A percentile compares a stretch with the other conserved stretches of the same genome.
phyloP scores from a whole-genome alignment of 2,797 vertebrate species.

The Austrolebias charrua region DNA sequence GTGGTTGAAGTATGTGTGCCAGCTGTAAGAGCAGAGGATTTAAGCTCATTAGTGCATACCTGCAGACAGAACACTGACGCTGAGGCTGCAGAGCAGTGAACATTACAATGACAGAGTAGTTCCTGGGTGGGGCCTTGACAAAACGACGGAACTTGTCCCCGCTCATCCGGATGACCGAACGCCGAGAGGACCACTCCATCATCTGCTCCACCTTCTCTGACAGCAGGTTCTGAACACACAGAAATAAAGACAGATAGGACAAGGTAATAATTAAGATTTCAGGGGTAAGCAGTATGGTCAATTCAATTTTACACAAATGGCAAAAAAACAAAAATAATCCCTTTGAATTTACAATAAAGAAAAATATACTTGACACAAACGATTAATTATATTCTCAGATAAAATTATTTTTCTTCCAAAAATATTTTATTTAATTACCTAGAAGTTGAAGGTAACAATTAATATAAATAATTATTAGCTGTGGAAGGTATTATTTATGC shows the following conservation, averaged over 20 bases:
- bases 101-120: constrained; percentile 98
- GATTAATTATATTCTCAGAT: no score
- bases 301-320: neutral
- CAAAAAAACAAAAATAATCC: constrained; percentile 1
- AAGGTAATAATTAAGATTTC: constrained; percentile 1
- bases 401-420: no score
- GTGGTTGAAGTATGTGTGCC: neutral
- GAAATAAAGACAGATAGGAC: constrained; percentile 15
- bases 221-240: constrained; percentile 87
- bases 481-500: no score
- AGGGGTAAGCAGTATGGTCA: neutral
- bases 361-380: no score
- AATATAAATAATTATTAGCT: no score
- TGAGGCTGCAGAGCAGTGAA: constrained; percentile 97
- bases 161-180: constrained; percentile 96
- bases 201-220: constrained; percentile 97
- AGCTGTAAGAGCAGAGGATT: neutral
- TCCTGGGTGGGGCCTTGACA: constrained; percentile 95
- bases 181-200: constrained; percentile 98
- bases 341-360: no score
- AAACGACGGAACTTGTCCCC: constrained; percentile 99
- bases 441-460: no score
- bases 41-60: constrained; percentile 67
- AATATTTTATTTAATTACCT: no score
- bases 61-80: constrained; percentile 96